Evolutionary conservation across 2,888 invertebrate species (phyloP).

Genomic region (Laspeyria flexula): DNA sequence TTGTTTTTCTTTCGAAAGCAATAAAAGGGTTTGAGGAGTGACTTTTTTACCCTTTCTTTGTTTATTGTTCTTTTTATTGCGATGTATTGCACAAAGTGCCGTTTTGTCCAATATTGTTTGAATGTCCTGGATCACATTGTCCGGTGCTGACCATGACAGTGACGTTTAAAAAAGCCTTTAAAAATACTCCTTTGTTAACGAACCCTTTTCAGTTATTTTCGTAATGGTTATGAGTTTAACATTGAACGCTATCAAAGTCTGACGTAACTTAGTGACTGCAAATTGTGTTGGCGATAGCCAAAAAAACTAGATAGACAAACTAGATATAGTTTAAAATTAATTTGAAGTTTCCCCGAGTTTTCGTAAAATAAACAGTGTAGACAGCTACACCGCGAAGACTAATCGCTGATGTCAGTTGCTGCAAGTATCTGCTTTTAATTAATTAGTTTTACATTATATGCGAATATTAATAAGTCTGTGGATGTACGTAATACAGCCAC

Average conservation of each 20-base stretch:
- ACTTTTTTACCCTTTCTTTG: conserved; percentile 77
- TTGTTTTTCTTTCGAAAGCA: conserved; percentile 75
- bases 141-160: conserved; percentile 34
- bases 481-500: conserved; percentile 9
- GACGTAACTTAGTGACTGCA: conserved; percentile 19
- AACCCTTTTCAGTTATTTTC: conserved; percentile 27
- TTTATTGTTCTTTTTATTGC: conserved; percentile 63
- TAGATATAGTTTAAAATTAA: not conserved
- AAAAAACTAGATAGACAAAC: too few relatives aligned
- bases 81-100: conserved; percentile 73
- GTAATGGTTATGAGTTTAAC: conserved; percentile 24
- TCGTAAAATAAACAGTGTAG: not conserved
- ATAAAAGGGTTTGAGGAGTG: conserved; percentile 77
- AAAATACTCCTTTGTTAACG: conserved; percentile 20
- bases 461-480: conserved; percentile 8
- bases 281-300: conserved; percentile 18
- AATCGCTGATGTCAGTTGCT: not conserved
- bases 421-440: conserved; percentile 8
- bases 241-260: conserved; percentile 16
- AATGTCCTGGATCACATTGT: conserved; percentile 43
- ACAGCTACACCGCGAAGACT: not conserved
- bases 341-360: too few relatives aligned
- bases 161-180: conserved; percentile 8
- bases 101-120: conserved; percentile 63
- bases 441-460: not conserved